Evolutionary conservation across 2,113 vertebrate genomes (phyloP).

Genomic region (Megaceryle torquata): DNA sequence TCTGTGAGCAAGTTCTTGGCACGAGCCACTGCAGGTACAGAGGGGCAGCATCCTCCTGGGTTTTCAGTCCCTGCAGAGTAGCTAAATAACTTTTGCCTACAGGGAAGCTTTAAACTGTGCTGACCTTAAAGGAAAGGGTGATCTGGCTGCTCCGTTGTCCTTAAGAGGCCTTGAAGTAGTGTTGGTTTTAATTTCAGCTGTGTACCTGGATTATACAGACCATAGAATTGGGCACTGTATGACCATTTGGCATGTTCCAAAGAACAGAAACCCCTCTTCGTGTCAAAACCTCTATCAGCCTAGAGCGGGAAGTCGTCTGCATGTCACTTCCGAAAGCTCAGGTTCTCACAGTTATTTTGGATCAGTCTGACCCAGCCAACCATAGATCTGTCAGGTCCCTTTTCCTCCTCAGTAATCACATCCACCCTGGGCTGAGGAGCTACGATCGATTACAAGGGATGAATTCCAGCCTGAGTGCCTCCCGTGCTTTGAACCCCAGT

Average conservation of each 20-base stretch:
- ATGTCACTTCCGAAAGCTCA: not conserved
- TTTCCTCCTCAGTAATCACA: not conserved
- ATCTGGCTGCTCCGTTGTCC: not conserved
- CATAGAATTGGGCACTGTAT: not conserved
- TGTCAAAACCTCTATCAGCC: not conserved
- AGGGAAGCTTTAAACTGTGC: not conserved
- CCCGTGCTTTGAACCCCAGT: not conserved
- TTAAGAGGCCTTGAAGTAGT: not conserved
- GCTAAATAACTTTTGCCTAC: not conserved
- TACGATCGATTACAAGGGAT: fast-evolving
- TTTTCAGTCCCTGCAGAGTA: not conserved
- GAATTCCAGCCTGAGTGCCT: not conserved
- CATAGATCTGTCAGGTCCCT: not conserved
- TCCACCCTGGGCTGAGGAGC: not conserved
- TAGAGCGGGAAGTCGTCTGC: not conserved
- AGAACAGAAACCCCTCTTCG: not conserved
- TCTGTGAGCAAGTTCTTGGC: not conserved
- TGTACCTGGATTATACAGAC: not conserved
- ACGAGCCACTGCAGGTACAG: fast-evolving
- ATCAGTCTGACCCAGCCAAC: not conserved
- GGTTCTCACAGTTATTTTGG: not conserved
- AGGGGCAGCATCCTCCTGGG: not conserved
- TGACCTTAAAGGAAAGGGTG: not conserved
- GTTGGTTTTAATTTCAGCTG: not conserved
- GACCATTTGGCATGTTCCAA: not conserved